phyloP scores from a whole-genome alignment of 2,888 invertebrate species.

The Trachelus troglodyta region DNA sequence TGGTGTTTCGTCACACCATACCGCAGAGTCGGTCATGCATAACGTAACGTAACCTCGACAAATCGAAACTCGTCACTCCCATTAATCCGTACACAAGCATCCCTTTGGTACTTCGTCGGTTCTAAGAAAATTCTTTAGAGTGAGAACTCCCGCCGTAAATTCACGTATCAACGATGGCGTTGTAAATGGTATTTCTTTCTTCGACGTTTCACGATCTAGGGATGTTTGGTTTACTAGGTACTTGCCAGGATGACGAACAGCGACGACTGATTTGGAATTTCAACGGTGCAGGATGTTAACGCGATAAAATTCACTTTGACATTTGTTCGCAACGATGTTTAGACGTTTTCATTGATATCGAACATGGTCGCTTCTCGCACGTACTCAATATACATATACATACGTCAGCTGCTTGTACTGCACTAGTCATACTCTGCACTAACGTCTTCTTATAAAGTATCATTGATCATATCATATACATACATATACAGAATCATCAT shows the following conservation, averaged over 20 bases:
- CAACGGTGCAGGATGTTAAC: conserved; percentile 5
- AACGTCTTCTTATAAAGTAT: background rate
- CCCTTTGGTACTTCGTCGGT: background rate
- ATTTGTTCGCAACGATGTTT: background rate
- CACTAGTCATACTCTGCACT: background rate
- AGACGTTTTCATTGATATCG: background rate
- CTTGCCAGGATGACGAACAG: conserved; percentile 7
- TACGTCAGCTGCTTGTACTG: background rate
- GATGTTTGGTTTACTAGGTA: conserved; percentile 12
- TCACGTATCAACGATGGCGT: background rate
- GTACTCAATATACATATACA: background rate
- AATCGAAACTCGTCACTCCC: conserved; percentile 43
- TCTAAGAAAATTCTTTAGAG: background rate
- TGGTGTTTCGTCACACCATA: conserved; percentile 42
- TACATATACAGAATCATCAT: too few relatives aligned
- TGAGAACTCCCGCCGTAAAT: conserved; percentile 6
- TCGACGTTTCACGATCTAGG: background rate
- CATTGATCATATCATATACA: too few relatives aligned
- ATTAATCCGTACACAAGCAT: conserved; percentile 14
- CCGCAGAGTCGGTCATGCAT: conserved; percentile 43
- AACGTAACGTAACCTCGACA: conserved; percentile 43
- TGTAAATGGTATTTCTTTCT: background rate
- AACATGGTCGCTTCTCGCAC: background rate
- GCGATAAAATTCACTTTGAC: background rate
- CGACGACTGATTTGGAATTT: background rate